phyloP scores from a whole-genome alignment of 1,140 invertebrate species.

The Drosophila repleta region DNA sequence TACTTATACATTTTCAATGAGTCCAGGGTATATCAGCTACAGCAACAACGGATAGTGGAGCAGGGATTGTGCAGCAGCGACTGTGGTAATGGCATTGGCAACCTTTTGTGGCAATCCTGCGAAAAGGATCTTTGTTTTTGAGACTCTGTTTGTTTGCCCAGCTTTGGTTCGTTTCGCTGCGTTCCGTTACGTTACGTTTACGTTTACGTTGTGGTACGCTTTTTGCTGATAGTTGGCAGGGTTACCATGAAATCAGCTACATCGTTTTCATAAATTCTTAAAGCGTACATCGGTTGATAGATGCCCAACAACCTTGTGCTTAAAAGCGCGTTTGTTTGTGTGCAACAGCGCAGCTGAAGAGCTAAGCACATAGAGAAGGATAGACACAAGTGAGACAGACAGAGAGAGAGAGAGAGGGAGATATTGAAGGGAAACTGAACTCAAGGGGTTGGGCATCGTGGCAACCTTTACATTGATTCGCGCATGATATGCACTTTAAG shows the following conservation, averaged over 20 bases:
- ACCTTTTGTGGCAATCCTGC: slow-evolving; percentile 44
- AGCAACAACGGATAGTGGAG: slow-evolving; percentile 17
- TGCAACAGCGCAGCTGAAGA: slow-evolving; percentile 22
- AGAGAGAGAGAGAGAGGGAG: neutral
- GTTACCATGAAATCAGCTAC: slow-evolving; percentile 41
- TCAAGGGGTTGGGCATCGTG: neutral
- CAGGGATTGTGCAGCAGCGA: slow-evolving; percentile 25
- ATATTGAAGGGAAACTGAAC: too few species aligned
- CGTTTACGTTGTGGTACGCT: neutral
- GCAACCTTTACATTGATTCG: slow-evolving; percentile 52
- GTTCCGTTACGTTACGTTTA: slow-evolving; percentile 19
- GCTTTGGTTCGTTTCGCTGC: slow-evolving; percentile 37
- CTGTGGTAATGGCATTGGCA: slow-evolving; percentile 58
- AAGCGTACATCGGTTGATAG: slow-evolving; percentile 43
- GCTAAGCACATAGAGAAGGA: neutral
- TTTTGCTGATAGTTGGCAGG: slow-evolving; percentile 45
- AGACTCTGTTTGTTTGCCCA: slow-evolving; percentile 47
- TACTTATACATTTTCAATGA: neutral
- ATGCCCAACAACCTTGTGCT: slow-evolving; percentile 36
- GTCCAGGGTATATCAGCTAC: neutral
- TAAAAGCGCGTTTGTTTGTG: slow-evolving; percentile 27
- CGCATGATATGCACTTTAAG: slow-evolving; percentile 39
- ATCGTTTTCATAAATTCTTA: slow-evolving; percentile 57
- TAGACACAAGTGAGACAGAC: neutral
- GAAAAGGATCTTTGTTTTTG: slow-evolving; percentile 53